Evolutionary conservation across 2,797 vertebrate species (phyloP).

Genomic region (Nannoperca obscura): DNA sequence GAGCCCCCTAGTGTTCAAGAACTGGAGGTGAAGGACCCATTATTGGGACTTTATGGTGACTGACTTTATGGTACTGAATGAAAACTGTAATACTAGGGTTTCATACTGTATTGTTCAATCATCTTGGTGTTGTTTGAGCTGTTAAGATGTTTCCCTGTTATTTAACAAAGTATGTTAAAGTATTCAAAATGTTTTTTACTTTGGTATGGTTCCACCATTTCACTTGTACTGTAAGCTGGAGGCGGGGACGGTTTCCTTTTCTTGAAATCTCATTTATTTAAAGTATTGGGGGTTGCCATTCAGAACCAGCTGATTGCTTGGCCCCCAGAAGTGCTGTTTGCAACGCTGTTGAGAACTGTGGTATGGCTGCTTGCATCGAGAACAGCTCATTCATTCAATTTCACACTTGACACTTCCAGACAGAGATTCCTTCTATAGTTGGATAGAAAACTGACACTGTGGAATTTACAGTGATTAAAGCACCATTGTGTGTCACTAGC

Average conservation of each 20-base stretch:
- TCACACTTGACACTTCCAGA: too few species aligned
- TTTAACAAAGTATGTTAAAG: conserved; percentile 21
- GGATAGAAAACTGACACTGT: conserved; percentile 24
- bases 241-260: not conserved
- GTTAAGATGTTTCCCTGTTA: not conserved
- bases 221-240: not conserved
- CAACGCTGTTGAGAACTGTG: too few species aligned
- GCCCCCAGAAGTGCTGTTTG: too few species aligned
- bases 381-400: too few species aligned
- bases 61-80: conserved; percentile 9
- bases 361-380: too few species aligned
- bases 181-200: conserved; percentile 26
- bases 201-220: not conserved
- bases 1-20: conserved; percentile 68
- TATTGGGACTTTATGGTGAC: conserved; percentile 24
- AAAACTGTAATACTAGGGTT: not conserved
- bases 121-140: conserved; percentile 1
- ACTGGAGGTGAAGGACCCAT: conserved; percentile 41
- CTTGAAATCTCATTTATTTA: not conserved
- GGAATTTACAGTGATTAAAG: conserved; percentile 4
- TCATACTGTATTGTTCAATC: conserved; percentile 9
- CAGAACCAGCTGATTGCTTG: too few species aligned
- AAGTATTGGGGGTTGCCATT: not conserved
- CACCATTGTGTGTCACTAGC: conserved; percentile 5
- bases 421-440: too few species aligned